Evolutionary conservation across 2,797 vertebrate genomes (phyloP).

Genomic region (Oreortyx pictus): DNA sequence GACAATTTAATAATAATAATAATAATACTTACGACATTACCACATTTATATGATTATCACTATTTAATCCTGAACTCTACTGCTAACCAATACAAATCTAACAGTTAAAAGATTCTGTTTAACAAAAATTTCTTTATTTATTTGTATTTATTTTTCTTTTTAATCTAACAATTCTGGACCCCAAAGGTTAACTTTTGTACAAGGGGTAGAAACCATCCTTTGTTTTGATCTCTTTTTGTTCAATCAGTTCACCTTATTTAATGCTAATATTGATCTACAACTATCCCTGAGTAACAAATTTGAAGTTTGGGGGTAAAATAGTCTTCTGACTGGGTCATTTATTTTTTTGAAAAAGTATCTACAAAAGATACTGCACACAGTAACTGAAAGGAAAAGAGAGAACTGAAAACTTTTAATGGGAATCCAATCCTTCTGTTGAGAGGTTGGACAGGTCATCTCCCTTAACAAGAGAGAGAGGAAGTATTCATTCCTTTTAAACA

Average conservation of each 20-base stretch:
- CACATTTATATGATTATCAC: neutral
- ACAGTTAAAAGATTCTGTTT: neutral
- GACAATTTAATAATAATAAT: too few species aligned
- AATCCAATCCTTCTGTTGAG: slow-evolving; percentile 63
- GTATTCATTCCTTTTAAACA: slow-evolving; percentile 67
- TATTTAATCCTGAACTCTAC: neutral
- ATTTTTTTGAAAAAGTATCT: slow-evolving; percentile 55
- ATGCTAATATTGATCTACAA: slow-evolving; percentile 57
- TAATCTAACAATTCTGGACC: neutral
- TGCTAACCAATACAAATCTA: neutral
- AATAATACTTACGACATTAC: neutral
- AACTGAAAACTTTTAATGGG: slow-evolving; percentile 73
- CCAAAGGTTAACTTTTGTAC: neutral
- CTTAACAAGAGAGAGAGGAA: slow-evolving; percentile 71
- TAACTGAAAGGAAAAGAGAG: slow-evolving; percentile 57
- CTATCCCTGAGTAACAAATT: neutral
- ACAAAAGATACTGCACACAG: slow-evolving; percentile 44
- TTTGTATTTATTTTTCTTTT: neutral
- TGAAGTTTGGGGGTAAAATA: slow-evolving; percentile 49
- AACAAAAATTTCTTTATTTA: neutral
- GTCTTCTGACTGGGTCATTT: slow-evolving; percentile 50
- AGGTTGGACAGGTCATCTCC: slow-evolving; percentile 68
- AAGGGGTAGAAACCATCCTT: neutral
- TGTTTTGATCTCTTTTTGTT: neutral
- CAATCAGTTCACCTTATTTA: neutral